Base-by-base conservation (phyloP, 2,797 vertebrate species). In the Trachops cirrhosus region DNA sequence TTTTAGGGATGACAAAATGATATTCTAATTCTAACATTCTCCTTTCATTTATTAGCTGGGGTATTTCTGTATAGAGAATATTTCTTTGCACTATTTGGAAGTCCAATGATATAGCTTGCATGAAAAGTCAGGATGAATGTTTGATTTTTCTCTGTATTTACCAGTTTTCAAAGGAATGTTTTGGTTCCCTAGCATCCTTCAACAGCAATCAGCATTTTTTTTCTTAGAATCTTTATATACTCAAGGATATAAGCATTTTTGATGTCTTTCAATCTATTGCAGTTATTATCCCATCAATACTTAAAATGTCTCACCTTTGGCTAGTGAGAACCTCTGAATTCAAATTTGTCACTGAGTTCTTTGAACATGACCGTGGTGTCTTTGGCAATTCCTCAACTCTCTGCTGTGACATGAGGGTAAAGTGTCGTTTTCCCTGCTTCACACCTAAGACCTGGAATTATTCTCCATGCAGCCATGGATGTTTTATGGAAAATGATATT, bases 341-440 rank as follows among this genome's bases (percentile, higher is more conserved):
- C n/a, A 59, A 41, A 79, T 29, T 3, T 14, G 10, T 52, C n/a
- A 4, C n/a, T 10, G 71, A 67, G 57, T n/a, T 75, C 6, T 57
- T 34, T 34, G 19, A 3, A 21, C 4, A 3, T 15, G 41, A 34
- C 1, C 19, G 50, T 11, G 44, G n/a, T 46, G 7, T 22, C 18
- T n/a, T 9, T 7, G 2, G 1, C 6, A 37, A 29, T 34, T 12
- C 14, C n/a, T 48, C 57, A 1, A 0, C 1, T 18, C 7, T 54
- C 52, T 52, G 11, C 3, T 34, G 22, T 4, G 37, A 37, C 14
- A 0, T 3, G 54, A 79, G 11, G 9, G 9, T n/a, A n/a, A 11
- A 1, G 3, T 32, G 4, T 16, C 22, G 29, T 3, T 19, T 41
- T 34, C 34, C 4, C 0, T 4, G 12, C 6, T 39, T 82, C 75